phyloP scores from a whole-genome alignment of 1,140 invertebrate species.

The Orius laevigatus region DNA sequence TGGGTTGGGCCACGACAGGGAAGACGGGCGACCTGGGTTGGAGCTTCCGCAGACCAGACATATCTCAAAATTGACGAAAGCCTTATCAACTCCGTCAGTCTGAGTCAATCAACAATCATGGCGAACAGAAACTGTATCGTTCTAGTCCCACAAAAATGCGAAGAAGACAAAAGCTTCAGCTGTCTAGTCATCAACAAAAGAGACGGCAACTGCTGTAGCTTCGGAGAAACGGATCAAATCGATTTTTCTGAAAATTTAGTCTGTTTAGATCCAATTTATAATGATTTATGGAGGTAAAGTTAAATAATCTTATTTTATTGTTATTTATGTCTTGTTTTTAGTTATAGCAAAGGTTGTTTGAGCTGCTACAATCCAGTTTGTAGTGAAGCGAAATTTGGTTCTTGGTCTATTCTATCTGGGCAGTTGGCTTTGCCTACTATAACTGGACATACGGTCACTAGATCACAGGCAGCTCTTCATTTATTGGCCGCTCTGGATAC shows the following conservation, averaged over 20 bases:
- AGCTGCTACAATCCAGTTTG: slow-evolving; percentile 20
- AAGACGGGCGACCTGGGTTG: slow-evolving; percentile 80
- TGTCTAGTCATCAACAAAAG: slow-evolving; percentile 68
- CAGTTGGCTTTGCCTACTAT: slow-evolving; percentile 65
- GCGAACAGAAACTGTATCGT: slow-evolving; percentile 71
- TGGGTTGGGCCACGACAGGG: slow-evolving; percentile 58
- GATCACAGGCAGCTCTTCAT: slow-evolving; percentile 75
- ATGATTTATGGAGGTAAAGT: slow-evolving; percentile 60
- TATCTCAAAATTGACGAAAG: slow-evolving; percentile 86
- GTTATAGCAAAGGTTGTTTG: slow-evolving; percentile 5
- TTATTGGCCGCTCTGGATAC: slow-evolving; percentile 80
- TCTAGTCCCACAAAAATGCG: slow-evolving; percentile 46
- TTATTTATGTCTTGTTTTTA: neutral
- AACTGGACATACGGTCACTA: slow-evolving; percentile 49
- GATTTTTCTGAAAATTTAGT: slow-evolving; percentile 51
- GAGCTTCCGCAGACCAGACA: slow-evolving; percentile 87
- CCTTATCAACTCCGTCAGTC: slow-evolving; percentile 73
- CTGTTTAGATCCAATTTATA: slow-evolving; percentile 76
- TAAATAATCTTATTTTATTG: too few relatives aligned
- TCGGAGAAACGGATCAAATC: slow-evolving; percentile 57
- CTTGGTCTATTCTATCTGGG: slow-evolving; percentile 46
- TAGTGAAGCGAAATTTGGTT: slow-evolving; percentile 12
- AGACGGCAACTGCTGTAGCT: slow-evolving; percentile 69
- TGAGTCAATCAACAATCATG: slow-evolving; percentile 71
- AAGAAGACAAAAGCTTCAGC: slow-evolving; percentile 50